These are phyloP conservation scores for Pagetopsis macropterus DNA, from an alignment of 2,797 vertebrate genomes.

Conservation along the genomic window DNA sequence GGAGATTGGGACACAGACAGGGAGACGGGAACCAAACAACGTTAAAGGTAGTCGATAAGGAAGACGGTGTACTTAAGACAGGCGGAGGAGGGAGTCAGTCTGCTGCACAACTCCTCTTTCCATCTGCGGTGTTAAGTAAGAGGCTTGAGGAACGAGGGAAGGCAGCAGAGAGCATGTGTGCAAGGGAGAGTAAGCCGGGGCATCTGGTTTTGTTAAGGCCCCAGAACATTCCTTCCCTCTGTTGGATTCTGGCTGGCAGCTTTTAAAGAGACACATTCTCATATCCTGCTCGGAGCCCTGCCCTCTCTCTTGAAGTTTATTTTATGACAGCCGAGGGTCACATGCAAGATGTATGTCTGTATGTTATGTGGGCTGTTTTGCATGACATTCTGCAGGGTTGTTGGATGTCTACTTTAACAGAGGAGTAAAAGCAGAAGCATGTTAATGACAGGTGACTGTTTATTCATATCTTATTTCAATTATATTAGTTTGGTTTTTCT, in stretches of 20 bases:
- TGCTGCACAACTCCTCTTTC: conserved; percentile 46
- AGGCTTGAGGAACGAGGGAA: conserved; percentile 45
- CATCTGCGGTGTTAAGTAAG: conserved; percentile 63
- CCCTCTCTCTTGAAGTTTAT: conserved; percentile 73
- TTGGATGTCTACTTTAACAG: conserved; percentile 6
- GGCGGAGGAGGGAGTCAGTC: conserved; percentile 41
- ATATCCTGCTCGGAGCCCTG: conserved; percentile 81
- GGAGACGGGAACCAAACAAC: conserved; percentile 39
- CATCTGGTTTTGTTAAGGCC: conserved; percentile 85
- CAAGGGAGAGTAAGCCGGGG: conserved; percentile 59
- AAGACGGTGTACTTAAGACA: conserved; percentile 45
- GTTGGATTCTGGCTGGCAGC: conserved; percentile 77
- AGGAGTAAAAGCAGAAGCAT: conserved; percentile 10
- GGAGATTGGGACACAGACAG: conserved; percentile 62
- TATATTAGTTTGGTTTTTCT: neutral
- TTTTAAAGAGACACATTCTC: conserved; percentile 79
- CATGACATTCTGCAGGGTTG: conserved; percentile 19
- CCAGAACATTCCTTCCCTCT: conserved; percentile 81
- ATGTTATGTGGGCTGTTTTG: conserved; percentile 27
- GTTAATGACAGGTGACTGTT: conserved; percentile 15
- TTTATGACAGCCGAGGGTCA: conserved; percentile 69
- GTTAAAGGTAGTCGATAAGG: conserved; percentile 45
- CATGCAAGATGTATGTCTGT: conserved; percentile 52
- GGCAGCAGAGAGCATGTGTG: conserved; percentile 67
- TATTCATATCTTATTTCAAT: conserved; percentile 3